Percentiles rank a stretch among this genome's conserved stretches.
phyloP scores from a whole-genome alignment of 1,140 invertebrate genomes.

The Neocloeon triangulifer region DNA sequence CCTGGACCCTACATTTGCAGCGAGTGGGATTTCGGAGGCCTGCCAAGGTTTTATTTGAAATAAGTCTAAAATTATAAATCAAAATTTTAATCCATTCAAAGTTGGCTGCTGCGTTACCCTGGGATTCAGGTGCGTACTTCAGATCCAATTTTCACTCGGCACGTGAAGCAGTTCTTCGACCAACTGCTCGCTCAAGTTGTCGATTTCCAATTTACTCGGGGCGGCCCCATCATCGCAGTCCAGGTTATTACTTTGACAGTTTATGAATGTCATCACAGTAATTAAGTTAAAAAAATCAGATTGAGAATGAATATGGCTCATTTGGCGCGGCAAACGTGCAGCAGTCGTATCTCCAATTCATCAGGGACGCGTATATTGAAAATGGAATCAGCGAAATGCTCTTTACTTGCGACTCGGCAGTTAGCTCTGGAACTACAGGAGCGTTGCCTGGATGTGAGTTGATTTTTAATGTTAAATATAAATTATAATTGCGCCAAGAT shows the following conservation, averaged over 20 bases:
- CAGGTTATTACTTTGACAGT: conserved; percentile 12
- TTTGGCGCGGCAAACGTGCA: conserved; percentile 9
- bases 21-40: conserved; percentile 15
- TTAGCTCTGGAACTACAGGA: conserved; percentile 9
- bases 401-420: conserved; percentile 25
- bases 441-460: conserved; percentile 16
- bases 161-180: conserved; percentile 17
- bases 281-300: no score
- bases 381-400: conserved; percentile 22
- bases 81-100: conserved; percentile 8
- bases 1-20: conserved; percentile 18
- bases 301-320: conserved; percentile 33
- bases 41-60: conserved; percentile 8
- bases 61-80: not conserved
- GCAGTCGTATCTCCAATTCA: conserved; percentile 18
- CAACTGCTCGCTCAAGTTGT: conserved; percentile 16
- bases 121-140: conserved; percentile 20
- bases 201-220: conserved; percentile 19
- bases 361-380: conserved; percentile 16
- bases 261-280: no score
- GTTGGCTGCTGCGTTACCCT: conserved; percentile 20
- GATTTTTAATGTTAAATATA: no score
- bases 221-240: conserved; percentile 23
- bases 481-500: no score
- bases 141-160: conserved; percentile 16